A percentile compares a stretch with the other conserved stretches of the same genome.
Conservation (phyloP, 2,113 vertebrate species). For the Haplochromis vanheusdeni region DNA sequence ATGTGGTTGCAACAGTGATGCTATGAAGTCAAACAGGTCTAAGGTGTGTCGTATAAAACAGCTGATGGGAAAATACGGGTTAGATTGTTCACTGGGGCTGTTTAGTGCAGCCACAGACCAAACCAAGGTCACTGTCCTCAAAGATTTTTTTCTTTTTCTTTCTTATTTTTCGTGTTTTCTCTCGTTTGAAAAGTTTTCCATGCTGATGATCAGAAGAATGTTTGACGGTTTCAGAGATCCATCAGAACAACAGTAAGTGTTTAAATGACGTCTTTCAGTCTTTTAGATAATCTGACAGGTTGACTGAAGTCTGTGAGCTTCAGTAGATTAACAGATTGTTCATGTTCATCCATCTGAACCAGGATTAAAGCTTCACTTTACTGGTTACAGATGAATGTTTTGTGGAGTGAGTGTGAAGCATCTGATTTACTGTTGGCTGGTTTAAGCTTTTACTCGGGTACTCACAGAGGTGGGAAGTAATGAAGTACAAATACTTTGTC, state of each 20-base stretch:
- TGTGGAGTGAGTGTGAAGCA: neutral
- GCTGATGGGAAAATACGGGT: neutral
- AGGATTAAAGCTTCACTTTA: neutral
- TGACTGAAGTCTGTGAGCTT: neutral
- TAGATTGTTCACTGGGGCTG: neutral
- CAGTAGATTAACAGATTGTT: rapidly evolving
- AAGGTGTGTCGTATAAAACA: neutral
- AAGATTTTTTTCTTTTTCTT: neutral
- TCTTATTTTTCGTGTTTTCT: rapidly evolving
- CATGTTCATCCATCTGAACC: neutral
- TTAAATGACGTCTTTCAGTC: neutral
- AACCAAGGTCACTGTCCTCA: neutral
- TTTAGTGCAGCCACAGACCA: rapidly evolving
- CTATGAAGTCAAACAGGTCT: neutral
- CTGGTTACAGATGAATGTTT: rapidly evolving
- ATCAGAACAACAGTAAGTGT: neutral
- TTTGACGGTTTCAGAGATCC: neutral
- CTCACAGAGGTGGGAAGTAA: neutral
- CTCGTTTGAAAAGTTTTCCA: rapidly evolving
- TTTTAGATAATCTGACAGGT: neutral
- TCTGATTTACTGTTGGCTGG: rapidly evolving
- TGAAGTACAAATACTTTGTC: neutral
- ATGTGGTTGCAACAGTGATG: neutral
- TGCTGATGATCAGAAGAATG: rapidly evolving
- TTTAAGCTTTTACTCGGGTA: neutral